A percentile compares a stretch with the other conserved stretches of the same genome.
Evolutionary conservation across 2,888 invertebrate genomes (phyloP).

Genomic region (Amiota communis): DNA sequence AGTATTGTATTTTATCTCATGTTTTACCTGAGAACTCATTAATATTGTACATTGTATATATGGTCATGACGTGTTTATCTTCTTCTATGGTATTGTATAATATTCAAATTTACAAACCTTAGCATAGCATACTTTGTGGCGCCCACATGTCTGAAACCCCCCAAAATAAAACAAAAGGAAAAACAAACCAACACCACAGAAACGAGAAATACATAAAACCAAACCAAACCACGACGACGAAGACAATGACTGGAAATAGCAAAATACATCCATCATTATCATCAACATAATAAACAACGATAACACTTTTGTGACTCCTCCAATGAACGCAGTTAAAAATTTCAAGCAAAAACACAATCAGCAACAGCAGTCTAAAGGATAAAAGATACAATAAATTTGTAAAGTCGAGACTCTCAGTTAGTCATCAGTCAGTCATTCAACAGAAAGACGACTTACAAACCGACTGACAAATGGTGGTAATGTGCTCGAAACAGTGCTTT

Average conservation of each 20-base stretch:
- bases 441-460: neutral
- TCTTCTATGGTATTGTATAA: no score
- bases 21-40: constrained; percentile 11
- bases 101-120: constrained; percentile 57
- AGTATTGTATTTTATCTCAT: neutral
- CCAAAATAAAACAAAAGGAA: neutral
- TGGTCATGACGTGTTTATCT: no score
- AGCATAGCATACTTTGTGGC: constrained; percentile 51
- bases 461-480: constrained; percentile 3
- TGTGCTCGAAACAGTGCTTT: no score
- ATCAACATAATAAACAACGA: no score
- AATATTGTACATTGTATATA: neutral
- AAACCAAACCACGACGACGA: neutral
- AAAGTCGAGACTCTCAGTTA: no score
- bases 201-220: neutral
- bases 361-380: no score
- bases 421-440: no score
- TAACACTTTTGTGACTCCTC: no score
- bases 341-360: no score
- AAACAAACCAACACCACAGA: neutral
- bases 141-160: constrained; percentile 14
- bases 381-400: no score
- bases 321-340: no score
- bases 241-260: neutral
- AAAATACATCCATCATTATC: no score